Evolutionary conservation across 1,140 invertebrate genomes (phyloP).

Genomic region (Eupristina koningsbergeri): DNA sequence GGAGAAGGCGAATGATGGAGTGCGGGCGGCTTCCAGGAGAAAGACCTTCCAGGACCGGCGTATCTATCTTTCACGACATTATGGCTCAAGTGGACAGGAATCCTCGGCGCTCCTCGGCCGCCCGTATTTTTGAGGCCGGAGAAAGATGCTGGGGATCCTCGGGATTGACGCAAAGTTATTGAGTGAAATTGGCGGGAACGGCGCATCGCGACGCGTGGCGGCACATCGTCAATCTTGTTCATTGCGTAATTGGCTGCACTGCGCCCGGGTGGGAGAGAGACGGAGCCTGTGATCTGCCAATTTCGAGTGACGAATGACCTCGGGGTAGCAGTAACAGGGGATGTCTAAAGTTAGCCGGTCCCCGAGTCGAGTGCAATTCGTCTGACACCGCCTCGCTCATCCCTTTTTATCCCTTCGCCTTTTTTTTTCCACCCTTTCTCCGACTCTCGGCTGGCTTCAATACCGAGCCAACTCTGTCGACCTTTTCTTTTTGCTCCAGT

Average conservation of each 20-base stretch:
- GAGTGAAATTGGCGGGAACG: conserved; percentile 37
- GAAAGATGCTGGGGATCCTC: neutral
- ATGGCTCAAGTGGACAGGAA: neutral
- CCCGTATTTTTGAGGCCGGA: neutral
- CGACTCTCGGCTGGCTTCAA: neutral
- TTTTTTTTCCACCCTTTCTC: neutral
- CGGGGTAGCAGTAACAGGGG: conserved; percentile 20
- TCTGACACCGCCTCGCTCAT: neutral
- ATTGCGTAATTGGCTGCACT: conserved; percentile 56
- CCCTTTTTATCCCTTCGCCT: neutral
- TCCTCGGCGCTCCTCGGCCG: neutral
- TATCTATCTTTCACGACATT: conserved; percentile 33
- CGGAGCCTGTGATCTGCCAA: conserved; percentile 58
- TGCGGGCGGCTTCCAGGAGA: neutral
- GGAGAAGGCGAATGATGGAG: neutral
- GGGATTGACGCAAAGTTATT: conserved; percentile 36
- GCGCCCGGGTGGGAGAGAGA: conserved; percentile 23
- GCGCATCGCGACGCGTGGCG: neutral
- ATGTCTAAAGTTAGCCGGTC: conserved; percentile 57
- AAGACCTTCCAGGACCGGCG: neutral
- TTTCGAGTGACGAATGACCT: conserved; percentile 62
- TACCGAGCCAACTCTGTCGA: too few relatives aligned
- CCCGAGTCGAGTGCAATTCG: neutral
- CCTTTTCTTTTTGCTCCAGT: neutral
- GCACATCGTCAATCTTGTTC: conserved; percentile 48